A percentile compares a stretch with the other conserved stretches of the same genome.
Evolutionary conservation across 2,888 invertebrate species (phyloP).

Genomic region (Eupelmus urozonus): DNA sequence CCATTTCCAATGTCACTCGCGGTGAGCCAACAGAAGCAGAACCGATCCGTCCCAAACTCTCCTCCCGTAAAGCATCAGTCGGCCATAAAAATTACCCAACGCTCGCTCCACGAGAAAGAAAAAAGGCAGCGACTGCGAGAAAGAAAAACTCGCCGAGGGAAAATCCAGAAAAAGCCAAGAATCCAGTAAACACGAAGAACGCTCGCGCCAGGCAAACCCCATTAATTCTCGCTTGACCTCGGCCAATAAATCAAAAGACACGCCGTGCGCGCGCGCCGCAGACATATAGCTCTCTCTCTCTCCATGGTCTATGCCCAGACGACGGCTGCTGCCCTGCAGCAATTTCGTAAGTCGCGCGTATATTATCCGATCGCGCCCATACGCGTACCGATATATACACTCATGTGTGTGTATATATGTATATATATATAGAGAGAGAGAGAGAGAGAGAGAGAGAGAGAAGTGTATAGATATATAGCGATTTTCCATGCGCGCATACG

Average conservation of each 20-base stretch:
- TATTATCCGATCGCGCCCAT: constrained; percentile 16
- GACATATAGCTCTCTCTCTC: background rate
- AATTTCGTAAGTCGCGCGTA: constrained; percentile 47
- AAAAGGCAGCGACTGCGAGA: too few species aligned
- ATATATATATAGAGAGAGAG: background rate
- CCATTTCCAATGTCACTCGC: too few species aligned
- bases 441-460: background rate
- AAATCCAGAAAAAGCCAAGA: constrained; percentile 30
- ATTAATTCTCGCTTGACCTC: constrained; percentile 56
- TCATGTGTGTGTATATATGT: background rate
- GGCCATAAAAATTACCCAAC: background rate
- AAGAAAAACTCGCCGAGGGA: background rate
- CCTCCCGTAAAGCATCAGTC: too few species aligned
- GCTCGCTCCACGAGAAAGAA: background rate
- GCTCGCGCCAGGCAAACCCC: constrained; percentile 9
- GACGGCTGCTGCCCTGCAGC: constrained; percentile 5
- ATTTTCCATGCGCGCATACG: too few species aligned
- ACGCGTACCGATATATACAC: background rate
- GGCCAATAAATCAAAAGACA: constrained; percentile 57
- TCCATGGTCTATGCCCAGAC: background rate
- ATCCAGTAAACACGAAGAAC: constrained; percentile 28
- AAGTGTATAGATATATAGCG: background rate
- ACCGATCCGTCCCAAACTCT: too few species aligned
- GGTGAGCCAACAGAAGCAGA: too few species aligned
- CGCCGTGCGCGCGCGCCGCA: background rate